Evolutionary conservation across 2,888 invertebrate species (phyloP), one percentile per base, ranked within the genome.

Genomic region (Pristionchus arcanus): DNA sequence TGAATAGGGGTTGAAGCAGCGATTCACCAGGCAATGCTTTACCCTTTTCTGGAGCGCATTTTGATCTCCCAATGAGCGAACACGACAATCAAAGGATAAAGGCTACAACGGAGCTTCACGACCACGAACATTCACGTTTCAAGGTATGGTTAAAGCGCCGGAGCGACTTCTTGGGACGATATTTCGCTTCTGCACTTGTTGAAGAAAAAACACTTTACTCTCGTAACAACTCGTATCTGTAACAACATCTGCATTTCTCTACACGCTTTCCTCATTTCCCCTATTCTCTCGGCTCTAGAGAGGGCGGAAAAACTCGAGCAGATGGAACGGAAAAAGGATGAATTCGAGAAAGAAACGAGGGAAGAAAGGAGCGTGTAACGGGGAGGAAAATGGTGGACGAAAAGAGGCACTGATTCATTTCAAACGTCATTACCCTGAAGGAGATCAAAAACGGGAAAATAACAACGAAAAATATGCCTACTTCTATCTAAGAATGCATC

Each of bases 71-170:
- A 13, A 59, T 25, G 19, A 21, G 59, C 59, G 15, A 59, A 21
- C 1, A 59, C 21, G 59, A 19, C 25, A 25, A 1, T 5, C 2
- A 25, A 21, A 19, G 21, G 15, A 19, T 25, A 9, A 4, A 21
- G 59, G 59, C 59, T 59, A 5, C 63, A 63, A 25, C 11, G 25
- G 11, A 4, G 63, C 9, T 63, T 63, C 63, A 63, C n/a, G 63
- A 25, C 21, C 63, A 63, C 63, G 63, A 49, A 63, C 63, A n/a
- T n/a, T 21, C 25, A n/a, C 25, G 63, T 63, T 63, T 63, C 63
- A 63, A 81, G 81, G 49, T 81, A 81, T 81, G 49, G 49, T 7
- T 81, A 81, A 81, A 81, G 81, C 49, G 81, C 81, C 81, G 28
- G 37, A 53, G 81, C 81, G 28, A 81, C 81, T 81, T 81, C 28